Evolutionary conservation across 2,113 vertebrate species (phyloP).

Genomic region (Mesitornis unicolor): DNA sequence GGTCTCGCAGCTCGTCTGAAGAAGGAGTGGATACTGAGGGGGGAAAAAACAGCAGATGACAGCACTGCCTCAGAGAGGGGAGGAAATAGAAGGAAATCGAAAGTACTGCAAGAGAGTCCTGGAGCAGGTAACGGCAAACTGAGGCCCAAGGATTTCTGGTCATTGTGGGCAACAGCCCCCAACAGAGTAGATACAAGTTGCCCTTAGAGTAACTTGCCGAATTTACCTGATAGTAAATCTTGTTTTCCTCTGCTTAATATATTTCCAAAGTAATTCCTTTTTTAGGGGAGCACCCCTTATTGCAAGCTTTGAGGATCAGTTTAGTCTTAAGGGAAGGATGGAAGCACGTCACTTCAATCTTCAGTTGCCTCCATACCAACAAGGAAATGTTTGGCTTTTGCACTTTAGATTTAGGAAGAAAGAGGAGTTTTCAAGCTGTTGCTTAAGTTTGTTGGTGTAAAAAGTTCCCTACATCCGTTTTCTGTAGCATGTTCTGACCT

Average conservation of each 20-base stretch:
- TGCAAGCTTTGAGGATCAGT: background rate
- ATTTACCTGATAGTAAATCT: background rate
- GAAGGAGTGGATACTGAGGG: background rate
- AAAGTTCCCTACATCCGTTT: background rate
- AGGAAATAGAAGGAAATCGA: background rate
- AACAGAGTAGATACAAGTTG: background rate
- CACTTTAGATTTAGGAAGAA: background rate
- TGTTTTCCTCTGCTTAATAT: background rate
- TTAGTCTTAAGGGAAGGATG: background rate
- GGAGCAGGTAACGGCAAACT: background rate
- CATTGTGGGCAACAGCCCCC: accelerated
- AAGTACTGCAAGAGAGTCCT: accelerated
- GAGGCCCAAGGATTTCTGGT: background rate
- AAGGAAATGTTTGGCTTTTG: background rate
- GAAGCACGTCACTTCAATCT: background rate
- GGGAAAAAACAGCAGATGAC: background rate
- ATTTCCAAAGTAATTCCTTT: accelerated
- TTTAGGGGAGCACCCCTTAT: accelerated
- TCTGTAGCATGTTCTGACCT: background rate
- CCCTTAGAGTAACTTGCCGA: background rate
- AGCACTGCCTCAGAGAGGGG: background rate
- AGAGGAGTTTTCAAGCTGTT: background rate
- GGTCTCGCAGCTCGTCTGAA: background rate
- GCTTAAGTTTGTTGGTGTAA: accelerated
- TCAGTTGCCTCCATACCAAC: accelerated